Evolutionary conservation across 2,113 vertebrate species (phyloP), one percentile per base, ranked within the genome.

Genomic region (Mormoops blainvillei): DNA sequence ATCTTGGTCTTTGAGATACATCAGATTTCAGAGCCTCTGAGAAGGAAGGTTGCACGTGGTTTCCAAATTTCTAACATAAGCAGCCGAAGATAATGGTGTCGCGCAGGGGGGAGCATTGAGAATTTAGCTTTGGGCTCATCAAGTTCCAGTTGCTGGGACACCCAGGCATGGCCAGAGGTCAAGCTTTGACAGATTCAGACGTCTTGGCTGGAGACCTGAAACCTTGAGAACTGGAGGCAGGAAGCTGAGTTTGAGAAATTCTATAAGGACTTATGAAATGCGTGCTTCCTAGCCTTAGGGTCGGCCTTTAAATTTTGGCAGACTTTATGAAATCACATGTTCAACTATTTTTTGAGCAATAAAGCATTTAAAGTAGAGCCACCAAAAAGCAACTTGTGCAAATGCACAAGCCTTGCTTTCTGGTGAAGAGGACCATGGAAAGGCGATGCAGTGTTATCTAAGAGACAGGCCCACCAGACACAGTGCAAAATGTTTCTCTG

Each of bases 191-290:
- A 65, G 24, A 16, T 38, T 96, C 54, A 19, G 87, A 74, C 19
- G 33, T 80, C 56, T 61, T 10, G 12, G 24, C 67, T 28, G 24
- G 43, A 82, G 50, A 86, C 33, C n/a, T 0, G 1, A 8, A 65
- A 19, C 56, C 71, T 9, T 26, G 61, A 20, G 33, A 18, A 11
- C 15, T 36, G 18, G 13, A 7, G 14, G 1, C 0, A 0, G 45
- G 24, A 18, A 28, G 52, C 13, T 12, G 65, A 12, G 65, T 56
- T 61, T 80, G 48, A 36, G 5, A 41, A 82, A 14, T 26, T 50
- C 20, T 19, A 24, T 0, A 11, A 22, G n/a, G 67, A 58, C 56
- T 54, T 28, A 16, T 1, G 45, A 84, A 41, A 48, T 24, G 7
- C 14, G 4, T 26, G 31, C 38, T 68, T 77, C 20, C 26, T 15